phyloP scores from a whole-genome alignment of 2,113 vertebrate species.

The Zosterops japonicus region DNA sequence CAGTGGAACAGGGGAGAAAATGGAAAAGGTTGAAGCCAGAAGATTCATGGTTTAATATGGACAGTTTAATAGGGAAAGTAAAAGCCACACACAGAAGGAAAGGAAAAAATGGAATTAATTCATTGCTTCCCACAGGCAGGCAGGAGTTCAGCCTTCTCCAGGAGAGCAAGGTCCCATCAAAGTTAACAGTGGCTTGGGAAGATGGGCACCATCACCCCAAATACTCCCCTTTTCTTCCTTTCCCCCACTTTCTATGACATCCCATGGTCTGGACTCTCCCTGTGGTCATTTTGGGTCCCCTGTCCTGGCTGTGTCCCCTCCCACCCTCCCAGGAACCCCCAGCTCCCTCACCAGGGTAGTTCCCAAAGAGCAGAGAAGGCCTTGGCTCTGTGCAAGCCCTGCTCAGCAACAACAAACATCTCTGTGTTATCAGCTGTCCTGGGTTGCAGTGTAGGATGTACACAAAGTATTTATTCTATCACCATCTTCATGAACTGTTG shows the following conservation, averaged over 20 bases:
- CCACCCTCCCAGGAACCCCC: neutral
- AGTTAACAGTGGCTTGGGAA: too few relatives aligned
- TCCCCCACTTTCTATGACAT: accelerated
- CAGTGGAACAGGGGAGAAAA: neutral
- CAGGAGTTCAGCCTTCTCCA: neutral
- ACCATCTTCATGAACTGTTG: too few relatives aligned
- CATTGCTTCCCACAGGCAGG: neutral
- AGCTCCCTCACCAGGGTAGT: neutral
- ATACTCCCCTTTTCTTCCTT: neutral
- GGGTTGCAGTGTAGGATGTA: too few relatives aligned
- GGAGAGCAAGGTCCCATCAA: neutral
- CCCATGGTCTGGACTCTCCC: neutral
- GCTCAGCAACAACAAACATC: neutral
- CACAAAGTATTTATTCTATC: too few relatives aligned
- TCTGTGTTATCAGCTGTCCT: neutral
- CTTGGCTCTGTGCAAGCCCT: neutral
- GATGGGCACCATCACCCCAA: neutral
- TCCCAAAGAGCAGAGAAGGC: neutral
- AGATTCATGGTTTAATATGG: neutral
- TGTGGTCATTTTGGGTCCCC: neutral
- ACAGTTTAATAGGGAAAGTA: neutral
- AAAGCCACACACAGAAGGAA: neutral
- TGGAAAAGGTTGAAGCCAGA: neutral
- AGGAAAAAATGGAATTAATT: neutral
- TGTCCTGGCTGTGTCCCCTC: neutral